Evolutionary conservation across 2,113 vertebrate genomes (phyloP), one percentile per base, ranked within the genome.

Genomic region (Perca fluviatilis): DNA sequence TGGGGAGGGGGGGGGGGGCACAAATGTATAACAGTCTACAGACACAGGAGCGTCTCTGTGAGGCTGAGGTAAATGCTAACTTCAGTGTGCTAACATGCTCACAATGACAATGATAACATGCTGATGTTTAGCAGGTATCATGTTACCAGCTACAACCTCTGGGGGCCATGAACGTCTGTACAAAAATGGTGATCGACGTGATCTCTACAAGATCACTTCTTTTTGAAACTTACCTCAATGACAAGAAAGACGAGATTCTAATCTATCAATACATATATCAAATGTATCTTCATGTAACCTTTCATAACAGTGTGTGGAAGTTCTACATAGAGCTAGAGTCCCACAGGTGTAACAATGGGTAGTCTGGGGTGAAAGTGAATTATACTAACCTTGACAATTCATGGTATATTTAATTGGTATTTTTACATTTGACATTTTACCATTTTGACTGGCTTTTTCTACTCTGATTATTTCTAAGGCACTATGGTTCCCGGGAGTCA

Each of bases 401-500:
- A 67, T 58, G 11, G 10, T 25, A 62, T 68, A 43, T 43, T 43
- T 43, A 43, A 43, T 43, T 43, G 40, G 40, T 43, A 11, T 43
- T 43, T 43, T 51, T 6, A 40, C 27, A 72, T 16, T 25, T 25
- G 1, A 40, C 5, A 21, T 46, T 40, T 33, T n/a, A 46, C 30
- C 5, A 40, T 23, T 58, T 25, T 25, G 0, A 0, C 19, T 70
- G 53, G 27, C 16, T 21, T 36, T n/a, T 67, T 47, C 11, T 23
- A 58, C 33, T 56, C 9, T 72, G 43, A 75, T 71, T 56, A 27
- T 79, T 74, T 47, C 14, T 0, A 72, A 95, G 94, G 80, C 87
- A 86, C 15, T 92, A 94, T 27, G 94, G 94, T 4, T 99, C 97
- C 0, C 90, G 93, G 19, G 97, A 97, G 65, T 98, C 97, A 0